Evolutionary conservation across 1,140 invertebrate species (phyloP), one percentile per base, ranked within the genome.

Genomic region (Sminthurinus signatus): DNA sequence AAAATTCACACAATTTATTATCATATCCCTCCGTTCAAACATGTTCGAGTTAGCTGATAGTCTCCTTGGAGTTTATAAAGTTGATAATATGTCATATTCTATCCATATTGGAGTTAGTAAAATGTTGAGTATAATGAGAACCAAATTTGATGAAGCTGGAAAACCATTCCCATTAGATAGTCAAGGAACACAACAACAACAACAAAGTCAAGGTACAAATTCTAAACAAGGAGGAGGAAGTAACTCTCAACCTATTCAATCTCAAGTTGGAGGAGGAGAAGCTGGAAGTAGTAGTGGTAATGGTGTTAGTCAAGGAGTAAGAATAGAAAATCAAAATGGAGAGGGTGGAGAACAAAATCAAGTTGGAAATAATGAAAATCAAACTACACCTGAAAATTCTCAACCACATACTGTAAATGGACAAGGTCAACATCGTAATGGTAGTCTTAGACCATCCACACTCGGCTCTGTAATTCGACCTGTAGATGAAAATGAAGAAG

Each of bases 1-100:
- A 0, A 93, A 89, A 74, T 98, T 98, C 78, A 93, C 96, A 0
- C 97, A 99, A 76, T 99, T 99, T 73, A 96, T 99, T 54, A 93
- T 99, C 60, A 97, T 99, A 56, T 98, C 95, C 0, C 80, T 99
- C 4, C 81, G 96, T 3, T 90, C 94, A 46, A 95, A 98, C 74
- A 99, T 99, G 96, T 99, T 97, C 75, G 95, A 99, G 74, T 76
- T 96, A 4, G 88, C 90, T 0, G 91, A 97, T 75, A 83, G 86
- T 62, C 78, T 98, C 0, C 86, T 98, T 2, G 96, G 96, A 1
- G 97, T 99, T 62, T 98, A 93, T 76, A 99, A 99, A 78, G 92
- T 89, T 0, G 82, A 86, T 65, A 91, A 97, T 75, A 69, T 72
- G 67, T 69, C 67, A 8, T 72, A 68, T 57, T 67, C 62, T 1